Evolutionary conservation across 2,113 vertebrate species (phyloP).

Genomic region (Notiomystis cincta): DNA sequence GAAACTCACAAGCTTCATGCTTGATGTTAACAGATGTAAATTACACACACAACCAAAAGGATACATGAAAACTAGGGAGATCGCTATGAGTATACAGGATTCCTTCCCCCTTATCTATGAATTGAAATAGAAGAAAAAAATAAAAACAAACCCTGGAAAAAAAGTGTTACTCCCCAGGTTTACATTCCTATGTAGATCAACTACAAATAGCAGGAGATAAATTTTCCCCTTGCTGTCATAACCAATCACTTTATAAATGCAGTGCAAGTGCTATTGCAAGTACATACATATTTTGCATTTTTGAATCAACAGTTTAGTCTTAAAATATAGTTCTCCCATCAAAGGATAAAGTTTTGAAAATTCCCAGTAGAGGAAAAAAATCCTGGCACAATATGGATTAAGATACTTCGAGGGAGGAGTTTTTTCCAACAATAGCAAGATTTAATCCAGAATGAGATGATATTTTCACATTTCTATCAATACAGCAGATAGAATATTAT

Average conservation of each 20-base stretch:
- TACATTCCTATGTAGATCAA: slow-evolving; percentile 9
- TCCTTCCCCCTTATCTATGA: background rate
- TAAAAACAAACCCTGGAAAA: background rate
- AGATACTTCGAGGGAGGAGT: background rate
- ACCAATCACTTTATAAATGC: background rate
- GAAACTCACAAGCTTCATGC: background rate
- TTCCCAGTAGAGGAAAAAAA: background rate
- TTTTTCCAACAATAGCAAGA: background rate
- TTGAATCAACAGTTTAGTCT: slow-evolving; percentile 27
- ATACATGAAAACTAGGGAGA: background rate
- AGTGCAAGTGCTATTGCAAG: background rate
- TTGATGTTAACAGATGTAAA: background rate
- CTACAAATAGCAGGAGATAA: background rate
- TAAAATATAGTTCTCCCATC: slow-evolving; percentile 12
- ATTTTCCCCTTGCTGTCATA: background rate
- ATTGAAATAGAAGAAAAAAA: background rate
- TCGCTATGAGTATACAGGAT: background rate
- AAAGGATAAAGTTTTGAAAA: background rate
- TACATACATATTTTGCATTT: slow-evolving; percentile 38
- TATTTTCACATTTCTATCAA: background rate
- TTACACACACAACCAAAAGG: background rate
- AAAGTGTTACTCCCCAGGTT: slow-evolving; percentile 5
- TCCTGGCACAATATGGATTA: background rate
- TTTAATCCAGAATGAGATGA: background rate
- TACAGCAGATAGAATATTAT: background rate